Percentiles rank a stretch among this genome's conserved stretches.
These are phyloP conservation scores for Oeneis ivallda DNA, from an alignment of 2,888 invertebrate species.

Conservation along the genomic window DNA sequence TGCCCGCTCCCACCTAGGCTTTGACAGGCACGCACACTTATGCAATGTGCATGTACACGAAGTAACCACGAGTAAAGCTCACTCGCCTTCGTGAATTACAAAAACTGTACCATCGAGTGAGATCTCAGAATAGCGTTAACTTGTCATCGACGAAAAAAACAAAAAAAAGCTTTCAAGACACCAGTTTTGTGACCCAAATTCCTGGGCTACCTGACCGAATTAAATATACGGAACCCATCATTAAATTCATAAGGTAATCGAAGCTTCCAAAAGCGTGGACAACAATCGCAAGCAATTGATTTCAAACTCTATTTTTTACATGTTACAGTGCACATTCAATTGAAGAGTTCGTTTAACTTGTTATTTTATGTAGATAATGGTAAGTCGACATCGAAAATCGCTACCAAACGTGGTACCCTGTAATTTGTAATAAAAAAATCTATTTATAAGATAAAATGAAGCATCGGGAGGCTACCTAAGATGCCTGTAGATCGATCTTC, in stretches of 20 bases:
- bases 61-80: no score
- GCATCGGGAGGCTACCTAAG: conserved; percentile 78
- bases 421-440: conserved; percentile 82
- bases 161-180: conserved; percentile 5
- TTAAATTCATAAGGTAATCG: conserved; percentile 55
- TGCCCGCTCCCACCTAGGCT: no score
- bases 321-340: conserved; percentile 64
- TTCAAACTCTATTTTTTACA: conserved; percentile 64
- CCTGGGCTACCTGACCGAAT: conserved; percentile 59
- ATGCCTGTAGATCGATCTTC: conserved; percentile 74
- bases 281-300: conserved; percentile 51
- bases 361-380: conserved; percentile 52
- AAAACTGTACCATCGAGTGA: no score
- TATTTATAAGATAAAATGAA: conserved; percentile 81
- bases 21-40: no score
- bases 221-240: conserved; percentile 65
- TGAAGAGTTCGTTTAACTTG: conserved; percentile 54
- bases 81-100: no score
- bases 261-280: conserved; percentile 37
- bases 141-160: conserved; percentile 1
- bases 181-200: conserved; percentile 31
- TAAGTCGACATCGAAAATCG: conserved; percentile 66
- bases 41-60: no score
- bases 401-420: conserved; percentile 80
- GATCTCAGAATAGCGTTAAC: background rate